phyloP scores from a whole-genome alignment of 1,140 invertebrate genomes.

The Pseudomyrmex pallidus region DNA sequence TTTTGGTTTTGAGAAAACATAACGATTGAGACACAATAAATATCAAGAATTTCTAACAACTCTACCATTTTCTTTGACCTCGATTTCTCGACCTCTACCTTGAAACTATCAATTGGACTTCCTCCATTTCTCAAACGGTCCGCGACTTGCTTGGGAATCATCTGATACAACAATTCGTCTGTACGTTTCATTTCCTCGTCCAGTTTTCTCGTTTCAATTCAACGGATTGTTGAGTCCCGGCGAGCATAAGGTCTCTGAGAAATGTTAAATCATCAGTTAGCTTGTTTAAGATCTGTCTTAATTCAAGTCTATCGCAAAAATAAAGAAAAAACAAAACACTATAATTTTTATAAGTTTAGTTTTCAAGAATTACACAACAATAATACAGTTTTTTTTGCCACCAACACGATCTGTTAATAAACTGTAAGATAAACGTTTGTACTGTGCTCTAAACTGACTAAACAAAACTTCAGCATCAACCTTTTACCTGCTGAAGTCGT shows the following conservation, averaged over 20 bases:
- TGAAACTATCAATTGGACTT: constrained; percentile 97
- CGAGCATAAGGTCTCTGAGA: constrained; percentile 95
- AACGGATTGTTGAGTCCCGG: constrained; percentile 98
- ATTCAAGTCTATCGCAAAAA: background rate
- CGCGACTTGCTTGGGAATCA: constrained; percentile 99
- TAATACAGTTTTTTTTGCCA: background rate
- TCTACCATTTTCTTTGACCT: constrained; percentile 94
- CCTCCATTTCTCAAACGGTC: constrained; percentile 96
- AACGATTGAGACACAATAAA: too few species aligned
- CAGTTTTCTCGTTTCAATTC: constrained; percentile 96
- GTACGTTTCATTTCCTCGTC: constrained; percentile 98
- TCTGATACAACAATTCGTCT: constrained; percentile 98
- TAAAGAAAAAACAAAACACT: background rate
- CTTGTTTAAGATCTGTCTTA: background rate
- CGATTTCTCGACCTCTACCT: constrained; percentile 96
- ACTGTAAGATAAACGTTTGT: background rate
- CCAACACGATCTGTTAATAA: background rate
- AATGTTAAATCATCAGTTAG: constrained; percentile 27
- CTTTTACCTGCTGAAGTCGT: constrained; percentile 96
- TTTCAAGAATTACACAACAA: background rate
- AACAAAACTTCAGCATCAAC: background rate
- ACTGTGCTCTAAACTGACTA: background rate
- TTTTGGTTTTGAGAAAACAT: background rate
- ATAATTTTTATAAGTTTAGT: background rate
- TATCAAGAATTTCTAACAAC: background rate